Evolutionary conservation across 2,113 vertebrate species (phyloP).

Genomic region (Pongo pygmaeus): DNA sequence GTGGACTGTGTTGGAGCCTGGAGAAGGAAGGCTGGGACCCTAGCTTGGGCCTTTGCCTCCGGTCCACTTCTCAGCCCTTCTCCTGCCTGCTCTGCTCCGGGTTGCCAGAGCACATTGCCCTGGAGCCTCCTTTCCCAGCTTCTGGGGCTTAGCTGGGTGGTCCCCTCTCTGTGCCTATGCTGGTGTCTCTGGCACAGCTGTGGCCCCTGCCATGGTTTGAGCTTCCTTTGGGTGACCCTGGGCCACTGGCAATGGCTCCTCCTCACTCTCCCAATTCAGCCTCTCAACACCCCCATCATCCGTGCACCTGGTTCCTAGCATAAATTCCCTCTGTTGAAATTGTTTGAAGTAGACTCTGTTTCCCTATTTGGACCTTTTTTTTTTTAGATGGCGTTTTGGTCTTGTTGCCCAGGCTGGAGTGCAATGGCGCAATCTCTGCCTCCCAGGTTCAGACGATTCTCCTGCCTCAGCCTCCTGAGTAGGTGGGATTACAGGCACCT

Average conservation of each 20-base stretch:
- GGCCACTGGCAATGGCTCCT: background rate
- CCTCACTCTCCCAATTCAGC: background rate
- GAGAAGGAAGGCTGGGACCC: no score
- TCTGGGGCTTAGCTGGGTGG: background rate
- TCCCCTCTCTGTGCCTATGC: background rate
- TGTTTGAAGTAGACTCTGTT: background rate
- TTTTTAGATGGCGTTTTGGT: background rate
- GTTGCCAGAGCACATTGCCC: background rate
- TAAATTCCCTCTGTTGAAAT: background rate
- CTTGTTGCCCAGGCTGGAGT: background rate
- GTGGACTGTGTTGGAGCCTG: no score
- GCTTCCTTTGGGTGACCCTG: fast-evolving
- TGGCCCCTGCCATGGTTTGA: background rate
- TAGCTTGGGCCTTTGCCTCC: fast-evolving
- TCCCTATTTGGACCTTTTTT: background rate
- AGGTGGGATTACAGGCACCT: background rate
- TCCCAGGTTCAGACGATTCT: background rate
- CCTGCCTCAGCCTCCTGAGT: background rate
- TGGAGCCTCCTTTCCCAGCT: background rate
- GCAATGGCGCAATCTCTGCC: background rate
- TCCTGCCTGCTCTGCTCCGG: no score
- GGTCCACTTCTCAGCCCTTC: no score
- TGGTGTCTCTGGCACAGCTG: background rate
- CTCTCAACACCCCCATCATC: fast-evolving
- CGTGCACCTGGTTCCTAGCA: fast-evolving